Evolutionary conservation across 2,888 invertebrate genomes (phyloP), one percentile per base, ranked within the genome.

Genomic region (Stramonita haemastoma): DNA sequence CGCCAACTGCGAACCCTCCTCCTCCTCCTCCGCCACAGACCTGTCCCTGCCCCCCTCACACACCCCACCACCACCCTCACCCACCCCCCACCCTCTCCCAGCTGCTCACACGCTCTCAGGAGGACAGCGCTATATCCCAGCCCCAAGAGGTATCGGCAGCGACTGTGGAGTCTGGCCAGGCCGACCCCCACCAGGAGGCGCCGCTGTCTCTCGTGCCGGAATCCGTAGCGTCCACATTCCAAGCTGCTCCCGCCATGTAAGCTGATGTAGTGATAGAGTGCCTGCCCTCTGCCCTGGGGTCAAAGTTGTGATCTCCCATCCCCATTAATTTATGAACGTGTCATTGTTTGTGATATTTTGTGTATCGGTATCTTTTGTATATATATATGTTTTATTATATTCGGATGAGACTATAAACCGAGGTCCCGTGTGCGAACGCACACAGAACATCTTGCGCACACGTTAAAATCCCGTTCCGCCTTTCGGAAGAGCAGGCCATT

Each of bases 211-310:
- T 19, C n/a, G 4, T 5, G 15, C 5, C 1, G 66, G 86, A 34
- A 17, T 13, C 66, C 13, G 66, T 34, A 34, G 60, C 15, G 0
- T 19, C 87, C 32, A 77, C 73, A 36, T 87, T 87, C 87, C 87
- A 70, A 26, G 46, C 73, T 29, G 22, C 87, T 56, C 73, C 87
- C 66, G 26, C 87, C 73, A 73, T 87, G 87, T 87, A 46, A 87
- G 73, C 46, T 46, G 46, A 46, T 46, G 2, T 46, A 46, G 4
- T 46, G 46, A 46, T 46, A 46, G 46, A 46, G 8, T 46, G 46
- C 46, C 46, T 46, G 8, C 46, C 46, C 46, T 8, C 8, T 46
- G 46, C 8, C 46, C 2, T 46, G 46, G n/a, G n/a, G n/a, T n/a
- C n/a, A 46, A 46, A 46, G 46, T 46, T 46, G 46, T 46, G 46